Base-by-base conservation (phyloP, 2,113 vertebrate species). In the Nothocercus nigrocapillus region DNA sequence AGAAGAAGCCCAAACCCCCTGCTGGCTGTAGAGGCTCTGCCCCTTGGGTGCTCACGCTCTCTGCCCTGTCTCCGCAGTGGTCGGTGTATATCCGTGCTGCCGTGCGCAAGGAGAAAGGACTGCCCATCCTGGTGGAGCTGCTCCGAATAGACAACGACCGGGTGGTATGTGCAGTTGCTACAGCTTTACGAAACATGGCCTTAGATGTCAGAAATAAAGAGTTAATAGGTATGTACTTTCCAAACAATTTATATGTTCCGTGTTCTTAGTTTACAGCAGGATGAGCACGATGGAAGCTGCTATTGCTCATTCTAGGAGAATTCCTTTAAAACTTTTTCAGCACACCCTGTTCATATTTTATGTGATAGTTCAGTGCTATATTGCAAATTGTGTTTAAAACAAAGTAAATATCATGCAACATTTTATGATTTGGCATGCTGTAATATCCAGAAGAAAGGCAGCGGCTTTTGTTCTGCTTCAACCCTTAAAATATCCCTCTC, bases 201-300 rank as follows among this genome's bases (percentile, higher is more conserved):
- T 98, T 99, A 98, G 99, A 99, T 95, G 98, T 99, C 97, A 98
- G 99, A 97, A 99, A 99, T 97, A 99, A 99, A 97, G 99, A 99
- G 88, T 97, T 99, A 94, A 99, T 99, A 24, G 99, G 99, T 99
- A 98, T 59, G 99, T 98, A 25, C 25, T 80, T 73, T 74, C 63
- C 12, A 32, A 54, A 51, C 34, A 66, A 5, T 67, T 28, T 82
- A 1, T 68, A 5, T 66, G 0, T 81, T 47, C 11, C 54, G 18
- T n/a, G 79, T 24, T 5, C 20, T 13, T 76, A 28, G 44, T 66
- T 93, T 3, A 4, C 49, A 51, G 74, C 58, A 75, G 77, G 68
- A 85, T 90, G 81, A 92, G 70, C 34, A 5, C 40, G 27, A n/a
- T 53, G 76, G 58, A 84, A 94, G 78, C 53, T 87, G 24, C 88